Percentiles rank a stretch among this genome's conserved stretches.
These are phyloP conservation scores for Heterotis niloticus DNA, from an alignment of 2,113 vertebrate genomes.

Conservation along the genomic window DNA sequence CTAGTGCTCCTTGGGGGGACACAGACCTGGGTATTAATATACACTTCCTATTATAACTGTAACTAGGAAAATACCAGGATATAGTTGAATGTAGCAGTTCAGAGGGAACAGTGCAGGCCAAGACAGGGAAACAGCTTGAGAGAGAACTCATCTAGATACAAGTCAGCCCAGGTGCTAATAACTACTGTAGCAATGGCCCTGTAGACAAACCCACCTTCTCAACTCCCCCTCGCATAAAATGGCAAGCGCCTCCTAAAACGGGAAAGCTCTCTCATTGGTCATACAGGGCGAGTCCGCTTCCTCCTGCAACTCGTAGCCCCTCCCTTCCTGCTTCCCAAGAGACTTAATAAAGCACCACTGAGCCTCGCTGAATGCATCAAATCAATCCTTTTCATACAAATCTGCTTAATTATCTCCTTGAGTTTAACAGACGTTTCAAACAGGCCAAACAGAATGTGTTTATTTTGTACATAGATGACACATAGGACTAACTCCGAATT, in stretches of 20 bases:
- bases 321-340: slow-evolving; percentile 2
- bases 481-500: neutral
- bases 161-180: neutral
- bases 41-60: too few relatives aligned
- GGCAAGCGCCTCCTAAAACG: too few relatives aligned
- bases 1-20: too few relatives aligned
- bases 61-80: too few relatives aligned
- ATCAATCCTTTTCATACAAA: slow-evolving; percentile 13
- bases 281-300: neutral
- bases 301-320: neutral
- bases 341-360: too few relatives aligned
- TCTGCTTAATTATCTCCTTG: slow-evolving; percentile 7
- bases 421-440: slow-evolving; percentile 4
- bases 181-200: neutral
- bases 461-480: slow-evolving; percentile 8
- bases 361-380: slow-evolving; percentile 1
- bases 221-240: neutral
- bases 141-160: neutral
- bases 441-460: slow-evolving; percentile 17
- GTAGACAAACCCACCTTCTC: neutral
- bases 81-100: too few relatives aligned
- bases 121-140: neutral
- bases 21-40: too few relatives aligned
- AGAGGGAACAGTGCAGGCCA: neutral
- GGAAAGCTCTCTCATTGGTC: neutral